Conservation (phyloP, 2,888 invertebrate genomes). For the Mythimna vitellina region DNA sequence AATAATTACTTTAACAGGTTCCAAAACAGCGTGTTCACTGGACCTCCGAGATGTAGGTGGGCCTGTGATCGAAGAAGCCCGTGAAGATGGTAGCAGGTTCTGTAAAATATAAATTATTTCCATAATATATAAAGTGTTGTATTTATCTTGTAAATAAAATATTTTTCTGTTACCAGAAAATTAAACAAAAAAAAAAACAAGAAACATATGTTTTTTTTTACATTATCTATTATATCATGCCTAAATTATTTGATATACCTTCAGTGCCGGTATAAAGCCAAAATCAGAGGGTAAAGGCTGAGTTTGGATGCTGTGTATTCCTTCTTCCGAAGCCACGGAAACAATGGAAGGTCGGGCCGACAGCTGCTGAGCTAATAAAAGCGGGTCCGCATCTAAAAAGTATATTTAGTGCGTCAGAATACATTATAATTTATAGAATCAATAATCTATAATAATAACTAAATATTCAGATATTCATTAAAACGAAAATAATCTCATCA, state of each 20-base stretch:
- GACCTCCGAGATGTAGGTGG: constrained; percentile 86
- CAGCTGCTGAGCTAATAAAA: constrained; percentile 86
- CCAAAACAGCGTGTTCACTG: constrained; percentile 84
- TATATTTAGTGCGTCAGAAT: background rate
- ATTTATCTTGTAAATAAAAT: background rate
- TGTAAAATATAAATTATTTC: constrained; percentile 56
- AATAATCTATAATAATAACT: background rate
- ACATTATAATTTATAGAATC: background rate
- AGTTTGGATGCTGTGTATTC: constrained; percentile 81
- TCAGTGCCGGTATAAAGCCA: constrained; percentile 85
- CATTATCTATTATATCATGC: no score
- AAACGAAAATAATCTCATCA: no score
- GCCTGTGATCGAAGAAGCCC: constrained; percentile 85
- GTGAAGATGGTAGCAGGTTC: constrained; percentile 83
- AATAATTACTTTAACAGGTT: constrained; percentile 81
- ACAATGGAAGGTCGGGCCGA: constrained; percentile 89
- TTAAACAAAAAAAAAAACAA: no score
- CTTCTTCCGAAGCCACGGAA: constrained; percentile 87
- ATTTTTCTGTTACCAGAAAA: background rate
- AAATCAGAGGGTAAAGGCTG: constrained; percentile 87
- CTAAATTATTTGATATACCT: constrained; percentile 67
- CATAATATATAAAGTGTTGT: background rate
- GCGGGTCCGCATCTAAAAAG: constrained; percentile 83
- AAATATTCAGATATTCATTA: no score
- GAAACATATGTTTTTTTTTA: no score